These are phyloP conservation scores for Nemoura dubitans DNA, from an alignment of 2,888 invertebrate genomes.

Conservation along the genomic window DNA sequence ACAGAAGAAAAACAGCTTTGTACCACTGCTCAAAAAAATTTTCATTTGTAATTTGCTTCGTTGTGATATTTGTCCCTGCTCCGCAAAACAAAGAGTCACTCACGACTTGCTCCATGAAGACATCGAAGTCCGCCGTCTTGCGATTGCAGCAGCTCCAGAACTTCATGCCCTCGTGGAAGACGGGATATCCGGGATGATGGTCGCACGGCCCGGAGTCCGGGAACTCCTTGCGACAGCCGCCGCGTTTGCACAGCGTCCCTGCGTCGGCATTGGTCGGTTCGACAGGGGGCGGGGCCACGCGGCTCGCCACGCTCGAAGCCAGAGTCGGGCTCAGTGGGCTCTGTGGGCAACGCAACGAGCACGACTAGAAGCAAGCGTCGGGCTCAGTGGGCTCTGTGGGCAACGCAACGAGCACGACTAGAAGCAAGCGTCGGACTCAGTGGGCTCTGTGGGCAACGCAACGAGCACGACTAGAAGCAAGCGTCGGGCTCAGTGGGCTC, in stretches of 20 bases:
- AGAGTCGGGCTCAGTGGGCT: neutral
- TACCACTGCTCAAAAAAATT: too few species aligned
- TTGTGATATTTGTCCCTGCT: too few species aligned
- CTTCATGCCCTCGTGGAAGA: constrained; percentile 97
- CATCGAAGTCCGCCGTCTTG: constrained; percentile 91
- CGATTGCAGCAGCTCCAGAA: constrained; percentile 97
- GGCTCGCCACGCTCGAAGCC: neutral
- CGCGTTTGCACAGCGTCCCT: constrained; percentile 88
- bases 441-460: too few species aligned
- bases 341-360: neutral
- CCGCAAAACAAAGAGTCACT: neutral
- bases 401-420: too few species aligned
- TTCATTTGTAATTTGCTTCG: too few species aligned
- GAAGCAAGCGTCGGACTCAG: too few species aligned
- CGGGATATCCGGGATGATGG: constrained; percentile 87
- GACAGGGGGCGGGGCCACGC: neutral
- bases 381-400: too few species aligned
- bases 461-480: too few species aligned
- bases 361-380: too few species aligned
- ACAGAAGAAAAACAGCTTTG: too few species aligned
- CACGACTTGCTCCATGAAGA: constrained; percentile 83
- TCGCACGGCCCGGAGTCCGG: constrained; percentile 74
- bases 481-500: too few species aligned
- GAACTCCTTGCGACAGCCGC: constrained; percentile 77
- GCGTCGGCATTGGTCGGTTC: constrained; percentile 52